These are phyloP conservation scores for Thunnus maccoyii DNA, from an alignment of 2,113 vertebrate genomes.

Conservation along the genomic window DNA sequence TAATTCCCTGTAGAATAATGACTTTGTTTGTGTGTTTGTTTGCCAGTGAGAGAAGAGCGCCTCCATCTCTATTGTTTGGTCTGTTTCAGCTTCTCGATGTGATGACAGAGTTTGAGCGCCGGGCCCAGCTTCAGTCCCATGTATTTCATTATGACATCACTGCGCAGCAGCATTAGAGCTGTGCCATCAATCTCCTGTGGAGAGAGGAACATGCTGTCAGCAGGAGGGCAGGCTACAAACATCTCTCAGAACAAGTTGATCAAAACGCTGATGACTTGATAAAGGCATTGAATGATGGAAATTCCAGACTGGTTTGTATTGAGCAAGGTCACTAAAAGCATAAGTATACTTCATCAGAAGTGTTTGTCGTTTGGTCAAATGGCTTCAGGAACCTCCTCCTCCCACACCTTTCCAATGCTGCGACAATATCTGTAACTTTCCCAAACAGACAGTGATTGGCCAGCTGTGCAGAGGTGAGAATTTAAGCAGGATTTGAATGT, in stretches of 20 bases:
- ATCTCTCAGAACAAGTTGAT: constrained; percentile 9
- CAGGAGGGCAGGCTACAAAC: neutral
- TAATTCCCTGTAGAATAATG: constrained; percentile 41
- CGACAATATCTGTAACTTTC: no score
- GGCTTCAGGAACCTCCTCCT: no score
- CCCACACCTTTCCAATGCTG: no score
- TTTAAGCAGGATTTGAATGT: no score
- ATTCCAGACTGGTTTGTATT: neutral
- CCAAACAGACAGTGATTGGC: no score
- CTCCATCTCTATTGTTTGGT: constrained; percentile 85
- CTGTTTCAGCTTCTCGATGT: constrained; percentile 95
- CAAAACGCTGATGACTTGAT: constrained; percentile 6
- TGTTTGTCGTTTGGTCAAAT: no score
- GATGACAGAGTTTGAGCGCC: constrained; percentile 93
- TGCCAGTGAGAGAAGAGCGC: constrained; percentile 30
- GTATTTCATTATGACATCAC: constrained; percentile 95
- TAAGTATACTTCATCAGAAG: neutral
- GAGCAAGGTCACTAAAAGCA: neutral
- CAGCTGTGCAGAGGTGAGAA: no score
- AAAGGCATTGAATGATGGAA: neutral
- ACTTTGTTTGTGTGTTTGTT: constrained; percentile 39
- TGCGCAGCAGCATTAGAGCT: constrained; percentile 92
- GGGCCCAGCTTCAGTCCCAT: constrained; percentile 96
- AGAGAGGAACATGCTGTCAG: constrained; percentile 31
- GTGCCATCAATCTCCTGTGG: constrained; percentile 96